phyloP scores from a whole-genome alignment of 2,888 invertebrate species.

The Laothoe populi region DNA sequence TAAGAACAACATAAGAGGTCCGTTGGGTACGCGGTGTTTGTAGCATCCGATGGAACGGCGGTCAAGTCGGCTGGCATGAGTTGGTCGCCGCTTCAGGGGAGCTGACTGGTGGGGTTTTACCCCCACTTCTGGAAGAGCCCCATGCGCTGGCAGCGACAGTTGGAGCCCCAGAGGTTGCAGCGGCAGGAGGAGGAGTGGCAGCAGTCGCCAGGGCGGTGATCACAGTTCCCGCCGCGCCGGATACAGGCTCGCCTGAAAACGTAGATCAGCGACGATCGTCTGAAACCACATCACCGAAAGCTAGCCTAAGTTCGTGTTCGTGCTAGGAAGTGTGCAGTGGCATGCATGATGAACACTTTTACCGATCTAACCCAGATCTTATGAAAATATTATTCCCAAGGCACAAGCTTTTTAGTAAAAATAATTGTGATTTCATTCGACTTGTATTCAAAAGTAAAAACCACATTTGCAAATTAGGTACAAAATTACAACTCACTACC shows the following conservation, averaged over 20 bases:
- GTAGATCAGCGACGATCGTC: constrained; percentile 94
- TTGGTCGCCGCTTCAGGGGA: constrained; percentile 70
- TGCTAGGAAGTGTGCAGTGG: constrained; percentile 39
- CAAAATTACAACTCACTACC: too few species aligned
- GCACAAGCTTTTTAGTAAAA: neutral
- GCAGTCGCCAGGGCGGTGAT: constrained; percentile 93
- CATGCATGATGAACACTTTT: constrained; percentile 31
- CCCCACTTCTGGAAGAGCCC: constrained; percentile 96
- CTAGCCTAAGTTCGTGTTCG: constrained; percentile 75
- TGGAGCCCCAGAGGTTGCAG: constrained; percentile 95
- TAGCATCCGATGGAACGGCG: constrained; percentile 73
- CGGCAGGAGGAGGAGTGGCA: constrained; percentile 94
- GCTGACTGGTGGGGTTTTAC: constrained; percentile 61
- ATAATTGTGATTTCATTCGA: neutral
- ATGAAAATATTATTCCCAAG: neutral
- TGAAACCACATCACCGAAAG: constrained; percentile 86
- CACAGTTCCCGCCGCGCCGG: constrained; percentile 92
- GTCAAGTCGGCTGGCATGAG: constrained; percentile 73
- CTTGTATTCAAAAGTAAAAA: neutral
- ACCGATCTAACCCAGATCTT: neutral
- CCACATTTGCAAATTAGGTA: too few species aligned
- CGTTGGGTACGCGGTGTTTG: constrained; percentile 69
- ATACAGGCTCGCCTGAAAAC: constrained; percentile 94
- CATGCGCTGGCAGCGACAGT: constrained; percentile 94
- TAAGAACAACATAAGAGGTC: constrained; percentile 71